These are phyloP conservation scores for Caenorhabditis elegans DNA, from an alignment of 1,140 invertebrate species.

Conservation along the genomic window WBcel235 BX284605.5:609001-609500, in stretches of 20 bases:
- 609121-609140: too few species aligned
- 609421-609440: not conserved
- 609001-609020: too few species aligned
- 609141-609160: too few species aligned
- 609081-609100: too few species aligned
- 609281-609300: not conserved
- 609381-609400: not conserved
- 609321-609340: not conserved
- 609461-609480: too few species aligned
- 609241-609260: not conserved
- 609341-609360: not conserved
- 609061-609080: too few species aligned
- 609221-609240: not conserved
- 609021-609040: too few species aligned
- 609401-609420: not conserved
- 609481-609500: not conserved
- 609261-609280: not conserved
- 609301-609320: not conserved
- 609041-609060: too few species aligned
- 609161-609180: too few species aligned
- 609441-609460: conserved; percentile 3
- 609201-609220: not conserved
- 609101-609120: too few species aligned
- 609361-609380: not conserved
- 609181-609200: too few species aligned